Evolutionary conservation across 2,888 invertebrate species (phyloP).

Genomic region (Idaea biselata): DNA sequence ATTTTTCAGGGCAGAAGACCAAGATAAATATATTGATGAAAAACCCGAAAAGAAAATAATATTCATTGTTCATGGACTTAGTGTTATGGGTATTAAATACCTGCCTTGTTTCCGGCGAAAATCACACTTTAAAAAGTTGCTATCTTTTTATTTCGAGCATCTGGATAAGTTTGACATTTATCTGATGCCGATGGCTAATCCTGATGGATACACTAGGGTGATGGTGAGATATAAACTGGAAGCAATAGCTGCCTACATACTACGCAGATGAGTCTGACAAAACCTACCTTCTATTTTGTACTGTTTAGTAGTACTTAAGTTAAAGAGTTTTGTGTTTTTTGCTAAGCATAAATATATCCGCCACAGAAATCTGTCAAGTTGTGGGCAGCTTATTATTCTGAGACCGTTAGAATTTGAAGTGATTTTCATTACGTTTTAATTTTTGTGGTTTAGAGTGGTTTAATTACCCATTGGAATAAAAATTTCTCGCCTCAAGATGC

Average conservation of each 20-base stretch:
- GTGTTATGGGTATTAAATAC: slow-evolving; percentile 43
- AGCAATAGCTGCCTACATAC: no score
- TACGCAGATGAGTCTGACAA: no score
- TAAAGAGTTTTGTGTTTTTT: no score
- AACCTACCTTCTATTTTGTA: neutral
- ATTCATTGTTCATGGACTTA: slow-evolving; percentile 65
- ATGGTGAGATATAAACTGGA: slow-evolving; percentile 12
- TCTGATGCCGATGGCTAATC: slow-evolving; percentile 66
- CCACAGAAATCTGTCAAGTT: no score
- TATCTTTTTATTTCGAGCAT: slow-evolving; percentile 51
- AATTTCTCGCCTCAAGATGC: slow-evolving; percentile 56
- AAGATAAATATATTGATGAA: slow-evolving; percentile 50
- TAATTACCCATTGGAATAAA: slow-evolving; percentile 37
- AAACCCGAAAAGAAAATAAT: slow-evolving; percentile 57
- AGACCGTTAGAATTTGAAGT: no score
- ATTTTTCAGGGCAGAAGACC: slow-evolving; percentile 43
- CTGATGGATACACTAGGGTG: slow-evolving; percentile 47
- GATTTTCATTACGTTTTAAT: neutral
- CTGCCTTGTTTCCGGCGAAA: slow-evolving; percentile 32
- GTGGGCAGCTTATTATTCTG: no score
- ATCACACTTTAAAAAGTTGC: slow-evolving; percentile 33
- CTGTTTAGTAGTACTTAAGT: neutral
- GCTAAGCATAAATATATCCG: no score
- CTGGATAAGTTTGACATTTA: slow-evolving; percentile 66
- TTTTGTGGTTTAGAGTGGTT: neutral